Conservation (phyloP, 2,113 vertebrate species). For the Gopherus evgoodei region DNA sequence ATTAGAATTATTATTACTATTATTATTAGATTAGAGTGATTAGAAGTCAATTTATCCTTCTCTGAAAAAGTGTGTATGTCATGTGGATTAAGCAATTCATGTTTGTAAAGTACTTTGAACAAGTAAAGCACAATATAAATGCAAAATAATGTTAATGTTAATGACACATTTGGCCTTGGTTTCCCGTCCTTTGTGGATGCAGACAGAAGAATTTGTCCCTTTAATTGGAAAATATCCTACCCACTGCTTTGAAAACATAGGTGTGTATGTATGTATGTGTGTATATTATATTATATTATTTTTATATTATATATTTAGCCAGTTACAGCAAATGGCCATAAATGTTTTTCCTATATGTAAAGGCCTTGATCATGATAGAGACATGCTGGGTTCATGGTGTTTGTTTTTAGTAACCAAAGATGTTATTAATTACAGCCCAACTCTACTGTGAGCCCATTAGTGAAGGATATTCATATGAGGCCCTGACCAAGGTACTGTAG, state of each 20-base stretch:
- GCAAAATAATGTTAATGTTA: slow-evolving; percentile 33
- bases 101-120: not conserved
- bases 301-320: not conserved
- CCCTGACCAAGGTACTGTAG: slow-evolving; percentile 16
- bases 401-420: not conserved
- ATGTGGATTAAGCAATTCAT: not conserved
- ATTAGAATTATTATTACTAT: too few species aligned
- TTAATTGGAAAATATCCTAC: slow-evolving; percentile 50
- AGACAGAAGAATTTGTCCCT: not conserved
- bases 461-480: not conserved
- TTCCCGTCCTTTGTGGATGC: not conserved
- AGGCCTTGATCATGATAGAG: slow-evolving; percentile 1
- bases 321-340: not conserved
- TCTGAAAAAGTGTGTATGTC: too few species aligned
- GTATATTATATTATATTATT: slow-evolving; percentile 12
- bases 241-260: slow-evolving; percentile 2
- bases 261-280: not conserved
- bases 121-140: slow-evolving; percentile 12
- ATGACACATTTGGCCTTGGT: not conserved
- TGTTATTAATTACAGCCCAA: slow-evolving; percentile 9
- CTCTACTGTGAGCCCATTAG: slow-evolving; percentile 18
- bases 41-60: too few species aligned
- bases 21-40: too few species aligned
- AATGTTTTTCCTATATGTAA: not conserved
- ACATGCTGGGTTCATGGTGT: not conserved